Percentiles rank a stretch among this genome's conserved stretches.
phyloP scores from a whole-genome alignment of 35 echinoderm and acorn worm genomes.

The Eucidaris tribuloides region DNA sequence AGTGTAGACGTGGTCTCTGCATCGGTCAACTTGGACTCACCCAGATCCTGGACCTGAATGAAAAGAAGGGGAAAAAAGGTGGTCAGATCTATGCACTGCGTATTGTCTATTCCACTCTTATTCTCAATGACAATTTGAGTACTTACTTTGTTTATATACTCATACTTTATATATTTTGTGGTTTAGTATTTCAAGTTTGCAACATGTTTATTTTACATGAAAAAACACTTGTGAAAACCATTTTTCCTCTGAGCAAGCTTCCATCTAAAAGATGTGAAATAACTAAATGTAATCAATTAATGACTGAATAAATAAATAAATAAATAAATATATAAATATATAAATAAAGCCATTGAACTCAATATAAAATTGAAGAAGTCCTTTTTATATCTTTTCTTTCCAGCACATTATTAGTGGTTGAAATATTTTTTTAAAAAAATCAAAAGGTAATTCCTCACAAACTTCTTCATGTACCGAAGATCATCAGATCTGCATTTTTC shows the following conservation, averaged over 20 bases:
- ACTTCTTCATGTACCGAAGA: too few relatives aligned
- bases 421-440: neutral
- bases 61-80: neutral
- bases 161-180: neutral
- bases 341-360: neutral
- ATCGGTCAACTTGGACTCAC: neutral
- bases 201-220: neutral
- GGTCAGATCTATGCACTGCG: neutral
- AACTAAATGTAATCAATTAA: neutral
- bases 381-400: neutral
- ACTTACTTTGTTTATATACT: neutral
- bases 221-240: neutral
- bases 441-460: too few relatives aligned
- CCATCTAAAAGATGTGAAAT: neutral
- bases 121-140: neutral
- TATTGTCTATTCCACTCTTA: neutral
- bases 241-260: neutral
- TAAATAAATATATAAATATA: neutral
- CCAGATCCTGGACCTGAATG: slow-evolving; percentile 24
- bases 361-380: neutral
- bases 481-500: too few relatives aligned
- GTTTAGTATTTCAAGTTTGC: neutral
- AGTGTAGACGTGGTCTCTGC: neutral
- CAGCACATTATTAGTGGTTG: too few relatives aligned
- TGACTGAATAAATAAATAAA: neutral